Evolutionary conservation across 2,888 invertebrate species (phyloP).

Genomic region (Nemotelus pantherinus): DNA sequence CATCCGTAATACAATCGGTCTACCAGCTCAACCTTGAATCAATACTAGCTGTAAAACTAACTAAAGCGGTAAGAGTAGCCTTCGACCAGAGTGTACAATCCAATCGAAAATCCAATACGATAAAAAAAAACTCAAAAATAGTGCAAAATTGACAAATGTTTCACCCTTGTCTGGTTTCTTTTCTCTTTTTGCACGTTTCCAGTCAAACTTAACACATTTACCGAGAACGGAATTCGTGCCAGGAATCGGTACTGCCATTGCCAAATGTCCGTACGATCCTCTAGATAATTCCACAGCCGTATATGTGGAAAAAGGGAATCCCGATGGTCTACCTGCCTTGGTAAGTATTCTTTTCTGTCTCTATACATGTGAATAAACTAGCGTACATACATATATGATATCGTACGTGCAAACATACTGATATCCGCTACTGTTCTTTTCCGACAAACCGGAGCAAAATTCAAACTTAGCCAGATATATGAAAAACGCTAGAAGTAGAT

Average conservation of each 20-base stretch:
- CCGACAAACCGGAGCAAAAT: too few relatives aligned
- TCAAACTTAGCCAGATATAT: too few relatives aligned
- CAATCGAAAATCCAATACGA: conserved; percentile 1
- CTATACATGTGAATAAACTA: background rate
- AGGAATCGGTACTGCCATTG: conserved; percentile 93
- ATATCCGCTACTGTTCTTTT: too few relatives aligned
- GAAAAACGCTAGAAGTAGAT: too few relatives aligned
- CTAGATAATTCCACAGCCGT: conserved; percentile 97
- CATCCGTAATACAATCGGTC: too few relatives aligned
- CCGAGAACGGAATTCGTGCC: conserved; percentile 90
- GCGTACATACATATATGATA: conserved; percentile 15
- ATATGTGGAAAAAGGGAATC: conserved; percentile 96
- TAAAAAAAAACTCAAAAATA: conserved; percentile 28
- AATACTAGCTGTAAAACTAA: too few relatives aligned
- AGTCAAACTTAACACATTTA: conserved; percentile 90
- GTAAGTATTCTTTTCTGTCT: conserved; percentile 57
- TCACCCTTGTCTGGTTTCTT: conserved; percentile 45
- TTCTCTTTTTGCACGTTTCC: conserved; percentile 63
- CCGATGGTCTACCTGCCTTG: conserved; percentile 89
- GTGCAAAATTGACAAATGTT: conserved; percentile 48
- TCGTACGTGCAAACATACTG: background rate
- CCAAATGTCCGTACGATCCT: conserved; percentile 98
- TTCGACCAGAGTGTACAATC: conserved; percentile 11
- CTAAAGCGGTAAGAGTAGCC: background rate
- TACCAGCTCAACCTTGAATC: too few relatives aligned